These are phyloP conservation scores for Tenebrosternarchus preto DNA, from an alignment of 2,113 vertebrate species.

Conservation along the genomic window DNA sequence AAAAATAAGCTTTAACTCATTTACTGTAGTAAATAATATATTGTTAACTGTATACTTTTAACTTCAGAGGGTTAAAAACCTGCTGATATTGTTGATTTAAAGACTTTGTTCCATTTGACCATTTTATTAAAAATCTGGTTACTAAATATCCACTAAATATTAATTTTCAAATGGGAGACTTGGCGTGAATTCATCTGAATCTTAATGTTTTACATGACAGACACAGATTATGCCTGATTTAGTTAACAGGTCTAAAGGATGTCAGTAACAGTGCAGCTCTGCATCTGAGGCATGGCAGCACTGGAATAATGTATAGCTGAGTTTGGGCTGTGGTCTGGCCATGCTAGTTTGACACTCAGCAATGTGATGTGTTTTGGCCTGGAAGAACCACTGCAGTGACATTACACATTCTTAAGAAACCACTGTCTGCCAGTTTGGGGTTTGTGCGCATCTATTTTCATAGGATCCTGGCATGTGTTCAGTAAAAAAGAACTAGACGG, in stretches of 20 bases:
- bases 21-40: too few species aligned
- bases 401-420: conserved; percentile 43
- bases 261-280: conserved; percentile 36
- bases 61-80: too few species aligned
- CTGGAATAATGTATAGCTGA: conserved; percentile 24
- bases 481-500: conserved; percentile 15
- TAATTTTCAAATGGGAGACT: background rate
- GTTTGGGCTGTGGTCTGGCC: conserved; percentile 46
- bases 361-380: conserved; percentile 39
- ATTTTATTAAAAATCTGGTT: too few species aligned
- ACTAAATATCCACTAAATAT: background rate
- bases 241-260: conserved; percentile 27
- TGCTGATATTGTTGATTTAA: too few species aligned
- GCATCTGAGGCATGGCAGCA: conserved; percentile 12
- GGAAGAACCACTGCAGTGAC: conserved; percentile 51
- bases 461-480: conserved; percentile 33
- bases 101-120: too few species aligned
- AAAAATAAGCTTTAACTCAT: too few species aligned
- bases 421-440: conserved; percentile 42
- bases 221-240: background rate
- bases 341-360: conserved; percentile 21
- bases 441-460: conserved; percentile 44
- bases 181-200: too few species aligned
- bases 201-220: too few species aligned
- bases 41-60: too few species aligned